Base-by-base conservation (phyloP, 2,888 invertebrate genomes). In the Elegia similella region DNA sequence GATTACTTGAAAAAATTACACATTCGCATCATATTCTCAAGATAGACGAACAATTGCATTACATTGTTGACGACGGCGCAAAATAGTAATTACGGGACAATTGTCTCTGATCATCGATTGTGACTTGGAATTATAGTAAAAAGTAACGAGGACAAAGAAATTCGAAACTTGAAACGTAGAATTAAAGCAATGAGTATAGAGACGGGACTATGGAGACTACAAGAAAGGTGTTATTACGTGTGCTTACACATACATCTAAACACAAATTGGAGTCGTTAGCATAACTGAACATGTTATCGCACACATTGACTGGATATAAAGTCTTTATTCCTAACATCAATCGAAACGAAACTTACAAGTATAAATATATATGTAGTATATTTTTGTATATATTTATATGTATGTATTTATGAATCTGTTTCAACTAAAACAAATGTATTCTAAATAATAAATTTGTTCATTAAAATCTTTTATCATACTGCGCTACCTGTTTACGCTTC, bases 1-100 rank as follows among this genome's bases (percentile, higher is more conserved):
- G 87, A 89, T 88, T 88, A 84, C 86, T 82, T 80, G 80, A 87
- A 88, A 86, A 87, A 86, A 85, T 80, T 84, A 82, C 78, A 80
- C 69, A 78, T 50, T 50, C 12, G 23, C 73, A 66, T 66, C 66
- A 68, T 69, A 75, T 73, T 78, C 71, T 72, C 72, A 69, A 68
- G 76, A 59, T 59, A 70, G 77, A 80, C 69, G 75, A 81, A 82
- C 73, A 72, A 73, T 73, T 65, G 68, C 66, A 70, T 66, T 61
- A 72, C 69, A 70, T 69, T 73, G 71, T 73, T 73, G 75, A 77
- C 75, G 70, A 70, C 63, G 23, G 13, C 42, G 48, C 29, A 42
- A 48, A 46, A 48, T 48, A 10, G 42, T 48, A 50, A 56, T 56
- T 56, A 48, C 15, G 46, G 23, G 17, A 34, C 32, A 44, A 55